phyloP scores from a whole-genome alignment of 2,113 vertebrate species.

The Myotis yumanensis region DNA sequence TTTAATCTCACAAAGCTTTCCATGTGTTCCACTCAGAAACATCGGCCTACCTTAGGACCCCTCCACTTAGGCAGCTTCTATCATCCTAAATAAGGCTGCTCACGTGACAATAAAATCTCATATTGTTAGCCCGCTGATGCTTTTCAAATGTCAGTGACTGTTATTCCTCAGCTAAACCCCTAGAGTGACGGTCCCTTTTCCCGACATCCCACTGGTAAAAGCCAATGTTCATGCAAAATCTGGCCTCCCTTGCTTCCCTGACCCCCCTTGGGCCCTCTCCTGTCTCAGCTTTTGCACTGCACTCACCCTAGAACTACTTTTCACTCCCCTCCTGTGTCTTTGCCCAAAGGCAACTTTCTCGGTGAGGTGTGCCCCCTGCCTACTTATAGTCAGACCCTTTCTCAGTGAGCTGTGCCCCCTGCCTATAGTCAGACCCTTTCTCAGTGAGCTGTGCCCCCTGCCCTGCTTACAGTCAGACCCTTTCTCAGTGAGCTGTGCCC shows the following conservation, averaged over 20 bases:
- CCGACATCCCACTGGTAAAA: background rate
- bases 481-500: background rate
- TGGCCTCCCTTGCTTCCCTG: background rate
- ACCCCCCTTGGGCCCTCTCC: fast-evolving
- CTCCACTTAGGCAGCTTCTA: background rate
- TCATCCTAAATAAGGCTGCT: background rate
- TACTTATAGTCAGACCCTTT: background rate
- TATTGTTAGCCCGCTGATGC: background rate
- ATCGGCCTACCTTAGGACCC: background rate
- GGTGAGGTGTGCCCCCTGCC: background rate
- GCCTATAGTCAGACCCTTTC: background rate
- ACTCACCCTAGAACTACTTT: background rate
- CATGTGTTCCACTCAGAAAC: constrained; percentile 9
- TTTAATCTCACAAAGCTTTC: background rate
- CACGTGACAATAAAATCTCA: background rate
- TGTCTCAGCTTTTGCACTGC: background rate
- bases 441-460: background rate
- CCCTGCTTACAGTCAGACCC: background rate
- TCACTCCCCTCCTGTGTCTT: background rate
- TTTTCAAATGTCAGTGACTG: constrained; percentile 16
- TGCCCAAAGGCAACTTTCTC: background rate
- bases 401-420: background rate
- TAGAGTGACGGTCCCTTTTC: background rate
- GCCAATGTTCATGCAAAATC: background rate
- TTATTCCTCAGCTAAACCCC: background rate